Base-by-base conservation (phyloP, 2,797 vertebrate genomes). In the Syndactyla subalaris region DNA sequence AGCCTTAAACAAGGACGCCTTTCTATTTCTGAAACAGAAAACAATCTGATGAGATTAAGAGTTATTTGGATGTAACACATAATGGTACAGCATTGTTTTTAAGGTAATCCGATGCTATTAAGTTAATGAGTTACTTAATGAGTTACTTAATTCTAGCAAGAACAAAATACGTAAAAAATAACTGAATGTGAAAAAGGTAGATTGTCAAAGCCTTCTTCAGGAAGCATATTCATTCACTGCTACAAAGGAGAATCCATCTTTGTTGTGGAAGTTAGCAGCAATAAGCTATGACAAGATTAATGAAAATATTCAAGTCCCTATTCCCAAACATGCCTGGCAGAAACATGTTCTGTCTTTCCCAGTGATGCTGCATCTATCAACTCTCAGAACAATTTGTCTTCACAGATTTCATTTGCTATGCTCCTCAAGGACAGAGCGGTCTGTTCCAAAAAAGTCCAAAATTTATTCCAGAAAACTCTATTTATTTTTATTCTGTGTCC, bases 261-360 rank as follows among this genome's bases (percentile, higher is more conserved):
- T 89, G 76, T 85, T 85, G 82, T 89, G 52, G 79, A 95, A 91
- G 85, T 89, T 75, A 83, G 66, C 57, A 89, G 58, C 72, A 96
- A 95, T 83, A 91, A 89, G 27, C 34, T 85, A 80, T 85, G 85
- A 95, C 91, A 93, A 96, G 91, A 95, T 91, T 65, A 93, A 95
- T 92, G 91, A 94, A 95, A 95, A 91, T 91, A 95, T 94, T 93
- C 79, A 75, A 83, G 79, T 89, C 89, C 66, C 89, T 95, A 80
- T 94, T 95, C 85, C 79, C 94, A 83, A 89, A 93, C 72, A 95
- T 62, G 85, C 76, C 87, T 95, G 82, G 79, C 85, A 95, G 91
- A 96, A 96, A 92, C 94, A 91, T 92, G 85, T 94, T 93, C 61
- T 93, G 85, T 97, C 94, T 88, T 88, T 95, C 73, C 82, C 39